Evolutionary conservation across 2,888 invertebrate genomes (phyloP), one percentile per base, ranked within the genome.

Genomic region (Drepana falcataria): DNA sequence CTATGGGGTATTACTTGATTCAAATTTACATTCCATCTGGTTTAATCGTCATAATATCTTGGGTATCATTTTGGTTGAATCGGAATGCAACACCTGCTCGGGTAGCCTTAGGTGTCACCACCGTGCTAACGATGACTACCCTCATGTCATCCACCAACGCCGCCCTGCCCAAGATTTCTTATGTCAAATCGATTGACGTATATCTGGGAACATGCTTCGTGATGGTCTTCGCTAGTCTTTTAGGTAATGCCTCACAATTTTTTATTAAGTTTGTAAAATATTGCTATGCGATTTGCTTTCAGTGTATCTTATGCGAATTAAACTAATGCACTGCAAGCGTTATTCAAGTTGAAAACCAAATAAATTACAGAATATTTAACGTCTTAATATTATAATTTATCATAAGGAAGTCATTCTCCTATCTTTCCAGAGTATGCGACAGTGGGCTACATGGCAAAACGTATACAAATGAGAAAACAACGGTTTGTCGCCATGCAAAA

Each of bases 1-100:
- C 98, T 82, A 98, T 98, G 97, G 98, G 98, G 83, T 98, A 98
- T 94, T 98, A 98, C 93, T 94, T 98, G 82, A 98, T 98, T 92
- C 98, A 98, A 93, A 98, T 98, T 92, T 98, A 98, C 93, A 97
- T 98, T 92, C 98, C 98, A 82, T 98, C 98, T 91, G 96, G 97
- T 87, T 94, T 98, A 89, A 98, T 98, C 92, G 98, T 98, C 87
- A 97, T 98, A 91, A 98, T 98, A 93, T 97, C 97, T 79, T 98
- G 98, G 98, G 97, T 98, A 87, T 97, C 96, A 82, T 98, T 98
- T 93, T 98, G 97, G 98, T 93, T 98, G 86, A 97, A 98, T 92
- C 94, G 97, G 81, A 97, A 97, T 87, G 97, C 97, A 71, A 98
- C 97, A 71, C 97, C 97, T 66, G 98, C 97, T 77, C 94, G 98